phyloP scores from a whole-genome alignment of 92 coral and sea anemone genomes.

The Palythoa grandis region DNA sequence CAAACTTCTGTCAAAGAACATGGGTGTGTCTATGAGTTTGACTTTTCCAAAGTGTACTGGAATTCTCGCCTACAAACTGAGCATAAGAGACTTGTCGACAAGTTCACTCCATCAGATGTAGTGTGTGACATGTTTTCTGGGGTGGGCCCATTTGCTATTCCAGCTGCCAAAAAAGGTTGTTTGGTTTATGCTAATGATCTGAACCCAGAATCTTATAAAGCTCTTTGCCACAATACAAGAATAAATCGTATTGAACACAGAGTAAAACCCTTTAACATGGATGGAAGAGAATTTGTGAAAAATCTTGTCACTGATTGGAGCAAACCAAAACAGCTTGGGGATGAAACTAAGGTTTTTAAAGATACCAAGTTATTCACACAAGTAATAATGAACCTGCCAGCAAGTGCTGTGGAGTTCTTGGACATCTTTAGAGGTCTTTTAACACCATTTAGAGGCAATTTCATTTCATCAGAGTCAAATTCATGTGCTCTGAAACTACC shows the following conservation, averaged over 20 bases:
- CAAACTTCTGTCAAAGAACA: slow-evolving; percentile 80
- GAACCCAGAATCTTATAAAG: slow-evolving; percentile 83
- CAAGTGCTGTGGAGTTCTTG: slow-evolving; percentile 89
- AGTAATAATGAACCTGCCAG: slow-evolving; percentile 95
- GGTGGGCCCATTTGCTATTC: slow-evolving; percentile 98
- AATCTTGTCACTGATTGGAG: slow-evolving; percentile 55
- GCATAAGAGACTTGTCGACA: slow-evolving; percentile 82
- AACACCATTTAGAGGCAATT: slow-evolving; percentile 46
- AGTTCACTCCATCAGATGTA: slow-evolving; percentile 68
- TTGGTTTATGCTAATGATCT: slow-evolving; percentile 91
- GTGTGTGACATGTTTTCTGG: slow-evolving; percentile 98
- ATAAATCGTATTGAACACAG: slow-evolving; percentile 75
- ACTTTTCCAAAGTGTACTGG: slow-evolving; percentile 99
- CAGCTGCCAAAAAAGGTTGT: slow-evolving; percentile 97
- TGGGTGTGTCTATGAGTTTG: slow-evolving; percentile 89
- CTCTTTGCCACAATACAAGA: slow-evolving; percentile 78
- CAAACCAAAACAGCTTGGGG: background rate
- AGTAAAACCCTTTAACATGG: slow-evolving; percentile 80
- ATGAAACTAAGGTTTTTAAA: background rate
- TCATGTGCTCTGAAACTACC: slow-evolving; percentile 56
- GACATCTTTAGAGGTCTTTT: slow-evolving; percentile 86
- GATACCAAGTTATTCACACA: slow-evolving; percentile 64
- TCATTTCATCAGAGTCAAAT: background rate
- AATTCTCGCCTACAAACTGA: slow-evolving; percentile 97
- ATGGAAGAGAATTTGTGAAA: slow-evolving; percentile 83